These are phyloP conservation scores for Cecidostiba fungosa DNA, from an alignment of 2,888 invertebrate species.

Conservation along the genomic window DNA sequence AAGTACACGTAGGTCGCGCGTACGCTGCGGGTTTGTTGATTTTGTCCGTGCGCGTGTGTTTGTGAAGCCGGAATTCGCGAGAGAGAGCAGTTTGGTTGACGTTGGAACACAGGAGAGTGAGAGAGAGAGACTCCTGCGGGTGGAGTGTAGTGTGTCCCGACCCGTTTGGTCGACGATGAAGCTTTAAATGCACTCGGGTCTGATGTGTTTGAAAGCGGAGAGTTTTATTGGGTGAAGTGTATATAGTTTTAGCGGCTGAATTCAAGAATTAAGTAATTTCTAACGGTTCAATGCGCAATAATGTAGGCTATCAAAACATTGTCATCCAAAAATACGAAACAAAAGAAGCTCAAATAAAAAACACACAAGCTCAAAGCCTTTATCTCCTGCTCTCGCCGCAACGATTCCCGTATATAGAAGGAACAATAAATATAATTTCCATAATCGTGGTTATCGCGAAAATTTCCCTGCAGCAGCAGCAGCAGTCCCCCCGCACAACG, in stretches of 20 bases:
- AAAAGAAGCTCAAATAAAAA: neutral
- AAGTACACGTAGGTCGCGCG: neutral
- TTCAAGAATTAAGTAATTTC: too few species aligned
- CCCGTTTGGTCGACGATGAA: neutral
- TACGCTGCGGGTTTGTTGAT: constrained; percentile 34
- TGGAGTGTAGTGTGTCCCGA: neutral
- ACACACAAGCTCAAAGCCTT: neutral
- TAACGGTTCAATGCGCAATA: too few species aligned
- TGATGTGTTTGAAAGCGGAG: constrained; percentile 13
- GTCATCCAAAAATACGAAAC: neutral
- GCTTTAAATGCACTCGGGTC: neutral
- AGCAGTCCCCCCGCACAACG: neutral
- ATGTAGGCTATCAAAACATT: neutral
- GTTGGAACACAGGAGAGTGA: too few species aligned
- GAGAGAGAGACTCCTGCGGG: constrained; percentile 18
- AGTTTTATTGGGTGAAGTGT: neutral
- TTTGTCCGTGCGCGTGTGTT: neutral
- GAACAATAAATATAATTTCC: constrained; percentile 23
- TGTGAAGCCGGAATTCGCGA: constrained; percentile 28
- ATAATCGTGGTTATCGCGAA: constrained; percentile 18
- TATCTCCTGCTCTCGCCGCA: neutral
- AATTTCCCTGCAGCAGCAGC: neutral
- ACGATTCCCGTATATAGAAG: neutral
- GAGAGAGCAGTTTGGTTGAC: constrained; percentile 35
- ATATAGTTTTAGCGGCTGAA: too few species aligned